Evolutionary conservation across 92 coral and sea anemone species (phyloP).

Genomic region (Zoanthus solanderi): DNA sequence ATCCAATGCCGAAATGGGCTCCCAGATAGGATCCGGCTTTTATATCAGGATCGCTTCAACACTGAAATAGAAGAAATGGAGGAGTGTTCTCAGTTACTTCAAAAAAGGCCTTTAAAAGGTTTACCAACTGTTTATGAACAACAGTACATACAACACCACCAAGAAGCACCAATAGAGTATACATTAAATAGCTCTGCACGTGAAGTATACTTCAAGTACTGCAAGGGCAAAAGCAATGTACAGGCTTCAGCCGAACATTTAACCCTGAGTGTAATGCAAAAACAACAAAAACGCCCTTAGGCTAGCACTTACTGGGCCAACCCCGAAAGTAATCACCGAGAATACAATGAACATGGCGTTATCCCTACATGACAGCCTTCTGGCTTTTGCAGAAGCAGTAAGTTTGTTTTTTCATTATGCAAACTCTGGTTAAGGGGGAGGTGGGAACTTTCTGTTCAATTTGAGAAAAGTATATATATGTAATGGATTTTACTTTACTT

Average conservation of each 20-base stretch:
- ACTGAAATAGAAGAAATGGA: slow-evolving; percentile 55
- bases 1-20: slow-evolving; percentile 42
- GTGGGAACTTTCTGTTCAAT: too few relatives aligned
- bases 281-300: slow-evolving; percentile 58
- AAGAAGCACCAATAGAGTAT: slow-evolving; percentile 49
- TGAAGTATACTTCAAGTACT: slow-evolving; percentile 46
- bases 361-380: slow-evolving; percentile 53
- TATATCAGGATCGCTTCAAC: slow-evolving; percentile 4
- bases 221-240: slow-evolving; percentile 45
- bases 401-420: background rate
- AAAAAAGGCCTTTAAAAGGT: slow-evolving; percentile 45
- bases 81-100: slow-evolving; percentile 16
- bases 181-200: slow-evolving; percentile 50
- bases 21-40: slow-evolving; percentile 7
- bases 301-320: slow-evolving; percentile 59
- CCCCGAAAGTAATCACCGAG: slow-evolving; percentile 50
- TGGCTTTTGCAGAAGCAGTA: background rate
- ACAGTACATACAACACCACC: slow-evolving; percentile 50
- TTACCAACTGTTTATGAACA: slow-evolving; percentile 55
- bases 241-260: slow-evolving; percentile 23
- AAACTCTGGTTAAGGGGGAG: background rate
- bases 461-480: too few relatives aligned
- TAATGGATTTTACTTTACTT: too few relatives aligned
- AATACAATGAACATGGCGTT: slow-evolving; percentile 56
- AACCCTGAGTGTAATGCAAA: slow-evolving; percentile 63